Percentiles rank a stretch among this genome's conserved stretches.
phyloP scores from a whole-genome alignment of 1,140 invertebrate species.

The Trichonephila clavipes region DNA sequence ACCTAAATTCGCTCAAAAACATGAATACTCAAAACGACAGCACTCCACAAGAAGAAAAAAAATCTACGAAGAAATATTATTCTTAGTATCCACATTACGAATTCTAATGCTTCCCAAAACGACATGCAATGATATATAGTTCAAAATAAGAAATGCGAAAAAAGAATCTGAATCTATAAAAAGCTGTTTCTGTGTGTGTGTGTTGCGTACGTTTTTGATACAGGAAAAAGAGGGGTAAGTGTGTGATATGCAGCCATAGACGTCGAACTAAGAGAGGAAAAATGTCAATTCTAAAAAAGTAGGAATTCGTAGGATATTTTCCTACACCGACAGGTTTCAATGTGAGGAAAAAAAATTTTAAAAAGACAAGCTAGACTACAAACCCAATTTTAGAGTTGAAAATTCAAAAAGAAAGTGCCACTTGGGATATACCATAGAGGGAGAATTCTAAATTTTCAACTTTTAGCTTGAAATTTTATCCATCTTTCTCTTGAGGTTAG shows the following conservation, averaged over 20 bases:
- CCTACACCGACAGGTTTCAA: background rate
- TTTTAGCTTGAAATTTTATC: too few relatives aligned
- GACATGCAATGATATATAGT: conserved; percentile 16
- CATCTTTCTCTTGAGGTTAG: too few relatives aligned
- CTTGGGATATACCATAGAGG: too few relatives aligned
- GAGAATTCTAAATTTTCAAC: too few relatives aligned
- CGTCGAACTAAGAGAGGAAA: background rate
- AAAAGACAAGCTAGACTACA: too few relatives aligned
- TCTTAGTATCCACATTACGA: conserved; percentile 9
- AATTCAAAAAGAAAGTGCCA: too few relatives aligned
- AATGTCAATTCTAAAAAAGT: background rate
- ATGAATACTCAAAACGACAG: background rate
- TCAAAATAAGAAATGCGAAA: background rate
- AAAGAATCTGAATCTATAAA: conserved; percentile 14
- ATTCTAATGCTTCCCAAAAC: background rate
- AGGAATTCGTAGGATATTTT: background rate
- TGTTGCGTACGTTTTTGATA: background rate
- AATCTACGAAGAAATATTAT: background rate
- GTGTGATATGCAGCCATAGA: background rate
- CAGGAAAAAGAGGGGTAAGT: too few relatives aligned
- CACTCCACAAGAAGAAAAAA: too few relatives aligned
- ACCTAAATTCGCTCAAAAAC: background rate
- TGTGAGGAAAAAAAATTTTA: too few relatives aligned
- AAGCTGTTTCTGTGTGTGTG: background rate
- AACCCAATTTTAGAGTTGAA: too few relatives aligned